A percentile compares a stretch with the other conserved stretches of the same genome.
These are phyloP conservation scores for Hiodon alosoides DNA, from an alignment of 2,113 vertebrate species.

Conservation along the genomic window DNA sequence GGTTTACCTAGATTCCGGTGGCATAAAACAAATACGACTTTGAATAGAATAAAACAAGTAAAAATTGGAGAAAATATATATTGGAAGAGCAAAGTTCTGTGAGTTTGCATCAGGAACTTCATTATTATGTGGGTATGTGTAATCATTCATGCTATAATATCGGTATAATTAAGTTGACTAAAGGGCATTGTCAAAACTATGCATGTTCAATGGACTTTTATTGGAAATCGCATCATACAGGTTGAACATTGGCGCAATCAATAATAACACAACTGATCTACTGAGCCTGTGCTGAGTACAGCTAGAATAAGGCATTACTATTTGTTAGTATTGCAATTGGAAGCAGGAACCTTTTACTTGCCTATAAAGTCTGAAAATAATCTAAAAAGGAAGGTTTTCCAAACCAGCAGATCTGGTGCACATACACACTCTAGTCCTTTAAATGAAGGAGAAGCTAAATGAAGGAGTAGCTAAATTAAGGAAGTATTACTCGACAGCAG, in stretches of 20 bases:
- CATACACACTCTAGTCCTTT: conserved; percentile 53
- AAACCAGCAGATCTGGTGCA: conserved; percentile 53
- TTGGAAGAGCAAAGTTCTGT: neutral
- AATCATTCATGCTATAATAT: too few species aligned
- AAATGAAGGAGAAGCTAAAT: conserved; percentile 35
- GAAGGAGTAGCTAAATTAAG: conserved; percentile 46
- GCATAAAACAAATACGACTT: neutral
- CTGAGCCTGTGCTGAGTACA: conserved; percentile 29
- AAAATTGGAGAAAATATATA: neutral
- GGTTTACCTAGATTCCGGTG: neutral
- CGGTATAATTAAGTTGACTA: too few species aligned
- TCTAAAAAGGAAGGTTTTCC: conserved; percentile 59
- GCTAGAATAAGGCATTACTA: conserved; percentile 15
- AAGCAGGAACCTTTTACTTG: conserved; percentile 59
- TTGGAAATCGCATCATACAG: conserved; percentile 12
- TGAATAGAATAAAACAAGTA: neutral
- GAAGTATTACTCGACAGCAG: conserved; percentile 60
- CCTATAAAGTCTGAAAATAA: conserved; percentile 62
- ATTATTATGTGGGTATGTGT: too few species aligned
- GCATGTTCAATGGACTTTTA: conserved; percentile 9
- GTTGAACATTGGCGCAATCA: conserved; percentile 29
- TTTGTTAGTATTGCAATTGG: conserved; percentile 23
- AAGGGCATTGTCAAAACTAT: neutral
- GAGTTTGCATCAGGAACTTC: too few species aligned
- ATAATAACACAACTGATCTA: conserved; percentile 59